Evolutionary conservation across 2,797 vertebrate genomes (phyloP).

Genomic region (Hephaestus fuliginosus): DNA sequence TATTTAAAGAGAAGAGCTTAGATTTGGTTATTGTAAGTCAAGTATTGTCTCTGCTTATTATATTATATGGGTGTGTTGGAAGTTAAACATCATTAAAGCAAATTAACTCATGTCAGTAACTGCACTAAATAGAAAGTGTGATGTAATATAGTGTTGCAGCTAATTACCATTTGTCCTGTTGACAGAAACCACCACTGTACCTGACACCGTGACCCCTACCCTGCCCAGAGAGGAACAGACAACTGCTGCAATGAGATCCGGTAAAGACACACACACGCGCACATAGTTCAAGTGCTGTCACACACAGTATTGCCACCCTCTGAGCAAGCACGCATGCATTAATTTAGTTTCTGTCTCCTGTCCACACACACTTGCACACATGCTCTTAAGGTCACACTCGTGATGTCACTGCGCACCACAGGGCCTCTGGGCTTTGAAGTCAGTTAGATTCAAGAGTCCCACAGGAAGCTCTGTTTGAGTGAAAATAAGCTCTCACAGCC

Average conservation of each 20-base stretch:
- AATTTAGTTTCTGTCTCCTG: constrained; percentile 25
- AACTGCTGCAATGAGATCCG: constrained; percentile 81
- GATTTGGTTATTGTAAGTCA: background rate
- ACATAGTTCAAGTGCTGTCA: constrained; percentile 10
- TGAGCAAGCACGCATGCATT: constrained; percentile 4
- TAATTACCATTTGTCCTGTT: constrained; percentile 14
- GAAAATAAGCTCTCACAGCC: constrained; percentile 67
- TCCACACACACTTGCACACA: constrained; percentile 32
- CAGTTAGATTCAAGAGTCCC: constrained; percentile 65
- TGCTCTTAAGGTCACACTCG: constrained; percentile 67
- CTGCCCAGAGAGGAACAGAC: constrained; percentile 88
- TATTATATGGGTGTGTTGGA: background rate
- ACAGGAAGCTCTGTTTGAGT: constrained; percentile 69
- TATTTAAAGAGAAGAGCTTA: constrained; percentile 8
- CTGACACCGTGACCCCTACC: constrained; percentile 91
- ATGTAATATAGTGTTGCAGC: background rate
- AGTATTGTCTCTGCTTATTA: background rate
- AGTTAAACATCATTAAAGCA: constrained; percentile 14
- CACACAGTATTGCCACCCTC: background rate
- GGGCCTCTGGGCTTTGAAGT: constrained; percentile 72
- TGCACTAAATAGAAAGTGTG: background rate
- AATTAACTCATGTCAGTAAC: background rate
- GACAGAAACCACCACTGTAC: constrained; percentile 91
- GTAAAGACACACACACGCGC: constrained; percentile 63
- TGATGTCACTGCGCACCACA: constrained; percentile 69